Evolutionary conservation across 2,888 invertebrate species (phyloP).

Genomic region (Arge pagana): DNA sequence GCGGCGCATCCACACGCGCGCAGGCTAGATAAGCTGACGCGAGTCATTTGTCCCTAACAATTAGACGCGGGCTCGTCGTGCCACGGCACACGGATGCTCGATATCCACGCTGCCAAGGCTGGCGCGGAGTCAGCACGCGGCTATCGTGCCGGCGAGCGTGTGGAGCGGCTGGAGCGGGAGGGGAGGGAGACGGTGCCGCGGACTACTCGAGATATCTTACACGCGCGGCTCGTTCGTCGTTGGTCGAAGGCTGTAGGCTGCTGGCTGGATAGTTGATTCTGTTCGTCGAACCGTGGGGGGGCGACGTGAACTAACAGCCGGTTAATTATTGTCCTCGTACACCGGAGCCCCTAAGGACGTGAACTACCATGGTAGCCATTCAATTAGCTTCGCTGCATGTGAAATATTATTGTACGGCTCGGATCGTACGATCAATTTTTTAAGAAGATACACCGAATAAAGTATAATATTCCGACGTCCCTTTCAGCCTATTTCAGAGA

Average conservation of each 20-base stretch:
- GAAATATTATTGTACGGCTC: slow-evolving; percentile 49
- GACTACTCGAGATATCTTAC: slow-evolving; percentile 25
- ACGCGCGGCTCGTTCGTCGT: too few relatives aligned
- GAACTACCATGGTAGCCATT: slow-evolving; percentile 57
- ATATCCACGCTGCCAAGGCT: too few relatives aligned
- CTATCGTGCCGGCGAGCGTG: slow-evolving; percentile 34
- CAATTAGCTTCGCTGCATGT: slow-evolving; percentile 55
- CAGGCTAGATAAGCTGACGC: too few relatives aligned
- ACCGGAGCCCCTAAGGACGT: slow-evolving; percentile 42
- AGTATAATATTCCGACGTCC: too few relatives aligned
- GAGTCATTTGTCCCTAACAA: too few relatives aligned
- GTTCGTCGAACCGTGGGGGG: slow-evolving; percentile 45
- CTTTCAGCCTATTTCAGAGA: too few relatives aligned
- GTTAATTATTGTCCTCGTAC: slow-evolving; percentile 55
- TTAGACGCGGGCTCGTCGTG: too few relatives aligned
- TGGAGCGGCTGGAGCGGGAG: slow-evolving; percentile 23
- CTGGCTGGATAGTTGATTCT: too few relatives aligned
- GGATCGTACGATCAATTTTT: slow-evolving; percentile 45
- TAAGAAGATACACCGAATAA: slow-evolving; percentile 35
- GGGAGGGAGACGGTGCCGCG: slow-evolving; percentile 4
- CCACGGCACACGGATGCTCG: too few relatives aligned
- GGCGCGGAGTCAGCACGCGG: too few relatives aligned
- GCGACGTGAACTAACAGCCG: slow-evolving; percentile 55
- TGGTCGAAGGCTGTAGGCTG: too few relatives aligned
- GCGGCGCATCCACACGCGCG: too few relatives aligned